Percentiles rank a stretch among this genome's conserved stretches.
Conservation (phyloP, 2,113 vertebrate genomes). For the Psephotus haematonotus region DNA sequence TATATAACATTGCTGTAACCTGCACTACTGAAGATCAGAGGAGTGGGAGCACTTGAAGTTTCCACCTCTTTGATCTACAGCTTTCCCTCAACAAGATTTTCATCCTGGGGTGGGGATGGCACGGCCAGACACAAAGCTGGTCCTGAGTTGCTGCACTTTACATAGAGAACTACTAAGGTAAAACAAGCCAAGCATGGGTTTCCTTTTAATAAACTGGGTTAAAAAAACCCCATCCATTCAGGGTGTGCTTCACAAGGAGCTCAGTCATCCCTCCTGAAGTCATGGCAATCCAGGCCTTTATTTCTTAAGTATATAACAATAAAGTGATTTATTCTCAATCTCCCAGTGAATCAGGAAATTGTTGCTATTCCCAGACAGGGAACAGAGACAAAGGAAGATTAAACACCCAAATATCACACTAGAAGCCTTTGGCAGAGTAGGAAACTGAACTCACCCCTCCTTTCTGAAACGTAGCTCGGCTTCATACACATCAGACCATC, state of each 20-base stretch:
- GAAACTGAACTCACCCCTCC: slow-evolving; percentile 52
- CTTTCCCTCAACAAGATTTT: neutral
- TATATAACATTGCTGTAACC: neutral
- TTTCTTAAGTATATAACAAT: slow-evolving; percentile 4
- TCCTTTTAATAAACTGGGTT: neutral
- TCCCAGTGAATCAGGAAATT: slow-evolving; percentile 32
- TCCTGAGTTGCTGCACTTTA: neutral
- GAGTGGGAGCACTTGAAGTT: neutral
- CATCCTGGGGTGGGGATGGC: fast-evolving
- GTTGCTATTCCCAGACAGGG: slow-evolving; percentile 31
- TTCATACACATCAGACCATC: slow-evolving; percentile 29
- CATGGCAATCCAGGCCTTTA: neutral
- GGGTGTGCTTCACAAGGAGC: neutral
- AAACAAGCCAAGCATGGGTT: neutral
- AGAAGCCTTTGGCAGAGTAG: slow-evolving; percentile 44
- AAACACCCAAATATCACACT: slow-evolving; percentile 39
- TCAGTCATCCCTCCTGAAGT: slow-evolving; percentile 1
- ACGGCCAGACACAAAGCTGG: neutral
- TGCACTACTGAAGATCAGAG: neutral
- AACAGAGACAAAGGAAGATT: slow-evolving; percentile 47
- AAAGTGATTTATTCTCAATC: slow-evolving; percentile 43
- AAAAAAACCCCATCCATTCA: slow-evolving; percentile 4
- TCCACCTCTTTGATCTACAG: neutral
- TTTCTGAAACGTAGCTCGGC: slow-evolving; percentile 20
- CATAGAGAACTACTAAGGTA: neutral